Percentiles rank a stretch among this genome's conserved stretches.
Conservation (phyloP, 2,113 vertebrate genomes). For the Nannobrachium achirus region DNA sequence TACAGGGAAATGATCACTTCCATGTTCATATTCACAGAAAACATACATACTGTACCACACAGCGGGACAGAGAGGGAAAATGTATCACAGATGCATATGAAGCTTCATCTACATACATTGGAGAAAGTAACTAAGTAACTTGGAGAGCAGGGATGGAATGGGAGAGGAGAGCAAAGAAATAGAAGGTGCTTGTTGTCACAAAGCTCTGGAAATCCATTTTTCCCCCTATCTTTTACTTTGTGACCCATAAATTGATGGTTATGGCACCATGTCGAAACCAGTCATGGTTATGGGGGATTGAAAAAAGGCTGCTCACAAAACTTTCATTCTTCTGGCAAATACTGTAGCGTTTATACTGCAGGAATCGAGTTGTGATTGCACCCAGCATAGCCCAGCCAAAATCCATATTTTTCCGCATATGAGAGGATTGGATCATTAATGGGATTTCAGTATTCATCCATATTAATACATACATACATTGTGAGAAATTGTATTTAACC, state of each 20-base stretch:
- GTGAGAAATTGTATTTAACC: conserved; percentile 6
- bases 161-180: too few species aligned
- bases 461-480: background rate
- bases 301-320: background rate
- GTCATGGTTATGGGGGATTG: background rate
- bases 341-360: background rate
- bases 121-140: background rate
- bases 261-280: background rate
- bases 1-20: too few species aligned
- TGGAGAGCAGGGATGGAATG: background rate
- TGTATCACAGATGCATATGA: too few species aligned
- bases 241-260: background rate
- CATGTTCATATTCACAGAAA: too few species aligned
- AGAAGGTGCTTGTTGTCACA: background rate
- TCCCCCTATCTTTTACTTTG: background rate
- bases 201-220: background rate
- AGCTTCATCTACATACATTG: background rate
- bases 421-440: background rate
- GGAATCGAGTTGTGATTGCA: background rate
- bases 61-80: too few species aligned
- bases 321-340: background rate
- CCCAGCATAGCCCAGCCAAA: too few species aligned
- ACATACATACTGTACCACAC: too few species aligned
- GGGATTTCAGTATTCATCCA: background rate
- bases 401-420: background rate